Base-by-base conservation (phyloP, 2,888 invertebrate species). In the Sphaerophoria taeniata region DNA sequence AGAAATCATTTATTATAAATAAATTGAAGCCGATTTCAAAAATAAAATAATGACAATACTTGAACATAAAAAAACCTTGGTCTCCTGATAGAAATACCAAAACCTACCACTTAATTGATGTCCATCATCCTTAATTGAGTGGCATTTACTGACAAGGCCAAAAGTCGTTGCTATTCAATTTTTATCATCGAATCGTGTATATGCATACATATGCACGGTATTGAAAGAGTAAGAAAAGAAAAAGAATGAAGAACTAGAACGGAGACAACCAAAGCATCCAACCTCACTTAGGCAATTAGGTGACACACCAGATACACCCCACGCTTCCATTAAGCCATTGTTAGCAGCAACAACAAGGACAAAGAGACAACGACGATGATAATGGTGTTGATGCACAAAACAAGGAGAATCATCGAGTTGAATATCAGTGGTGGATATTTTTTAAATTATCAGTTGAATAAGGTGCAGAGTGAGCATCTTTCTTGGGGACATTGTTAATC, bases 91-190 rank as follows among this genome's bases (percentile, higher is more conserved):
- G 39, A 9, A 7, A 6, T 16, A 24, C 5, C 12, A 24, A 60
- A 39, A 60, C 16, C 60, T 39, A 43, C 58, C 45, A 74, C 45
- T 55, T 45, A 74, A 69, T 60, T 12, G 36, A 70, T 55, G 34
- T 63, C 39, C 63, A 71, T 70, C 63, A 61, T 55, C 43, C 61
- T 39, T 61, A 71, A 77, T 77, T 56, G 61, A 39, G 63, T 47
- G 45, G 36, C 43, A 63, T 65, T 65, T 55, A 74, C 47, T 67
- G 56, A 36, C 67, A 47, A 77, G n/a, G 45, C 6, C 55, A 65
- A 55, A 70, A 49, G 16, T 33, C 47, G 4, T 16, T 55, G 55
- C 69, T 36, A 71, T 63, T 63, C 33, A 49, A 63, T 65, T 51
- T 43, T 9, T 36, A 14, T 14, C n/a, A 63, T n/a, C n/a, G n/a